Percentiles rank a stretch among this genome's conserved stretches.
Conservation (phyloP, 1,140 invertebrate species). For the Drosophila ercepeae region DNA sequence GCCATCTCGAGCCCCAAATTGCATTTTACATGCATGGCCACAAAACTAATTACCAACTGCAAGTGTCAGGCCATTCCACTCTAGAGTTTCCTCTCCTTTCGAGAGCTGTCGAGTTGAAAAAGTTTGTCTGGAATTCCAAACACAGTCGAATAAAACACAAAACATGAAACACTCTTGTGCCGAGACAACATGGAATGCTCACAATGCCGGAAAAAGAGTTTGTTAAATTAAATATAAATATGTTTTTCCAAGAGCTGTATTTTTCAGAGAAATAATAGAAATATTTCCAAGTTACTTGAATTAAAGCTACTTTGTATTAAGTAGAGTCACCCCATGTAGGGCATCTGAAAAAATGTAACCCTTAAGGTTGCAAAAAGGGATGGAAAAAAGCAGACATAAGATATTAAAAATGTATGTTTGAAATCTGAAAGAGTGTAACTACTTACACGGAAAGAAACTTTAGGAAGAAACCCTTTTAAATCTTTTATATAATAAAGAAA, state of each 20-base stretch:
- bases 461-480: too few relatives aligned
- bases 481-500: too few relatives aligned
- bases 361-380: background rate
- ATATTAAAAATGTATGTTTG: background rate
- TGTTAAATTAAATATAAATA: constrained; percentile 5
- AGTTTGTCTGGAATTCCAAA: constrained; percentile 48
- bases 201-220: constrained; percentile 24
- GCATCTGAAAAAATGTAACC: background rate
- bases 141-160: constrained; percentile 34
- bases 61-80: constrained; percentile 62
- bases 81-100: constrained; percentile 6
- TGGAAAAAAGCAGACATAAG: background rate
- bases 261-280: background rate
- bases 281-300: background rate
- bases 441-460: background rate
- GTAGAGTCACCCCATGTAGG: background rate
- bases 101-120: constrained; percentile 69
- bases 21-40: constrained; percentile 66
- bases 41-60: constrained; percentile 78
- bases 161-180: too few relatives aligned
- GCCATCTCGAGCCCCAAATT: constrained; percentile 48
- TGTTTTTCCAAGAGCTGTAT: background rate
- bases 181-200: constrained; percentile 60
- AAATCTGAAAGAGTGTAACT: background rate
- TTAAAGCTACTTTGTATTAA: too few relatives aligned